phyloP scores from a whole-genome alignment of 2,113 vertebrate species.

The Jacana jacana region DNA sequence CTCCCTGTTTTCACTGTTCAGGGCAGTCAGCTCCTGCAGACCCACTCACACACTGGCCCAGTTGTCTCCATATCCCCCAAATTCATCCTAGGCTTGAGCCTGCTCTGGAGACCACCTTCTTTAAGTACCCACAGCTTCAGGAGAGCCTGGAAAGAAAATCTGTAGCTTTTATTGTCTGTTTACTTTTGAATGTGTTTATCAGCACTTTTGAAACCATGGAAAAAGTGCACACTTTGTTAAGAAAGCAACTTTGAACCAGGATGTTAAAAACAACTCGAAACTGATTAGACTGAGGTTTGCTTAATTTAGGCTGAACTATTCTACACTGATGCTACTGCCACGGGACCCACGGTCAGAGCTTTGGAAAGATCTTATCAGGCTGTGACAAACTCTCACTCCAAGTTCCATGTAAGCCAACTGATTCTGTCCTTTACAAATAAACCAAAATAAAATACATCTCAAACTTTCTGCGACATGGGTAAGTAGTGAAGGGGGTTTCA shows the following conservation, averaged over 20 bases:
- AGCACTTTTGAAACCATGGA: rapidly evolving
- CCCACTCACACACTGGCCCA: background rate
- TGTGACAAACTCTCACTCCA: background rate
- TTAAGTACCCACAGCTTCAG: background rate
- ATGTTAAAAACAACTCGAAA: background rate
- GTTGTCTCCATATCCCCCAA: background rate
- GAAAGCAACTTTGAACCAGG: background rate
- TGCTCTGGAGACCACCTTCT: background rate
- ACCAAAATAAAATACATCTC: background rate
- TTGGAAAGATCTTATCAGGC: background rate
- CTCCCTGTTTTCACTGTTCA: background rate
- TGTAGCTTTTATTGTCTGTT: background rate
- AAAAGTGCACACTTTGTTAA: background rate
- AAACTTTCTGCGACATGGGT: background rate
- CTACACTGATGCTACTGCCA: background rate
- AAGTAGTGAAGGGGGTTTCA: background rate
- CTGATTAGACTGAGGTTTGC: background rate
- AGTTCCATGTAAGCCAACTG: background rate
- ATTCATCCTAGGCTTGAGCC: background rate
- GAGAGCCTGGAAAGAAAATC: background rate
- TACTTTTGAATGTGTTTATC: background rate
- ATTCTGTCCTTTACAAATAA: background rate
- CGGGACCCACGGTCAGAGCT: background rate
- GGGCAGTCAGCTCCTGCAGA: background rate
- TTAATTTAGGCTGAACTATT: background rate